phyloP scores from a whole-genome alignment of 2,888 invertebrate species.

The Pammene fasciana region DNA sequence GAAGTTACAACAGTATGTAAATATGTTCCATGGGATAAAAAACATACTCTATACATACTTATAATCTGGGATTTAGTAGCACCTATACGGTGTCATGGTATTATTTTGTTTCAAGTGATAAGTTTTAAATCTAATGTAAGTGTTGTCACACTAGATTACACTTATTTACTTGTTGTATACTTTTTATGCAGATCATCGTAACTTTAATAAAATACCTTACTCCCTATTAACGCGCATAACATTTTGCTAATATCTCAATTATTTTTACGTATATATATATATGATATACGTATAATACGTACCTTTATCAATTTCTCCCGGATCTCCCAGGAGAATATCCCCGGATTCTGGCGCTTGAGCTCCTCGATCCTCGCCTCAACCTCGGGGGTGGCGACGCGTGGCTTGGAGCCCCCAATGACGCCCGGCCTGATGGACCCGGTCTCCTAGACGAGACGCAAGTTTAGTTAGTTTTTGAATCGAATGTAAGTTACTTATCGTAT shows the following conservation, averaged over 20 bases:
- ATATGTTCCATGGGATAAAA: slow-evolving; percentile 16
- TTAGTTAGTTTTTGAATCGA: slow-evolving; percentile 29
- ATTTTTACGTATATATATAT: no score
- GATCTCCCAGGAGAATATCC: slow-evolving; percentile 98
- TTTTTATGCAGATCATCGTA: no score
- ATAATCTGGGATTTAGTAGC: no score
- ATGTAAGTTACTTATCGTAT: no score
- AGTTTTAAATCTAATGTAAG: no score
- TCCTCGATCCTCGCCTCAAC: slow-evolving; percentile 95
- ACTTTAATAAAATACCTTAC: no score
- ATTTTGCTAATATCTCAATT: no score
- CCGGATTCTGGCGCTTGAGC: slow-evolving; percentile 94
- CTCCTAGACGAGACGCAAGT: slow-evolving; percentile 84
- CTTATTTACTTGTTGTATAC: no score
- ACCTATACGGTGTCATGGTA: no score
- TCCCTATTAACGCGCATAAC: no score
- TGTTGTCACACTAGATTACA: no score
- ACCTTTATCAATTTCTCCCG: slow-evolving; percentile 94
- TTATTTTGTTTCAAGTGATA: no score
- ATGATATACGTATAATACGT: slow-evolving; percentile 48
- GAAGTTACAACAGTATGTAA: slow-evolving; percentile 29
- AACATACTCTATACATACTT: background rate
- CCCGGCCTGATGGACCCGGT: slow-evolving; percentile 98
- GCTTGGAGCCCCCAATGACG: slow-evolving; percentile 97
- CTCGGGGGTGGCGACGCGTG: slow-evolving; percentile 96